Base-by-base conservation (phyloP, 2,888 invertebrate species). In the Noctua janthina region DNA sequence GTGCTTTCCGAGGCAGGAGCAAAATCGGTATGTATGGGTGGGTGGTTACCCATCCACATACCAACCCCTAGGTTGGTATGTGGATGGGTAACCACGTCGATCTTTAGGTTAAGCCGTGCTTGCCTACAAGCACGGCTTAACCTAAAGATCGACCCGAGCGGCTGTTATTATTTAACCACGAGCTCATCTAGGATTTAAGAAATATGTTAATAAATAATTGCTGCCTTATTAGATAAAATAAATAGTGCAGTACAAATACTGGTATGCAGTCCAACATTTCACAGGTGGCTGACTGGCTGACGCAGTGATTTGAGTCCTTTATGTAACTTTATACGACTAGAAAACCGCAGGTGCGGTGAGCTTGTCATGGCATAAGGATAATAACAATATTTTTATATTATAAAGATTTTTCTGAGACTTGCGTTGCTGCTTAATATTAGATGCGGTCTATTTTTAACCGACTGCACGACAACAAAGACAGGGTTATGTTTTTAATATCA, bases 291-390 rank as follows among this genome's bases (percentile, higher is more conserved):
- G 74, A 77, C 64, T 73, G 70, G 81, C 82, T 86, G 86, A 84
- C 70, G 81, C 46, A 75, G 83, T 67, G 78, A 69, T 79, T 71
- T 69, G 74, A 78, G 82, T 85, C 76, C 83, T 87, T 64, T 80
- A 29, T 46, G 89, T 84, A 90, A 89, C 39, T 29, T 69, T 67
- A 90, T 68, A 81, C 59, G 74, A 23, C 2, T 5, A 20, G 17
- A 49, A 23, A 78, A 90, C 89, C 89, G 64, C 89, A 90, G 81
- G 79, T 88, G 89, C 23, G 80, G 74, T 49, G 67, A 64, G 49
- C 66, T 80, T 85, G 70, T 77, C 56, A 13, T 62, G 15, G 13
- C 43, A 23, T 51, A 69, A 62, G 46, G 67, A 66, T 67, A 59
- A 8, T 29, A 29, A n/a, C 23, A 39, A 56, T 3, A 11, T 59